Base-by-base conservation (phyloP, 1,140 invertebrate genomes). In the Saccostrea cuccullata region DNA sequence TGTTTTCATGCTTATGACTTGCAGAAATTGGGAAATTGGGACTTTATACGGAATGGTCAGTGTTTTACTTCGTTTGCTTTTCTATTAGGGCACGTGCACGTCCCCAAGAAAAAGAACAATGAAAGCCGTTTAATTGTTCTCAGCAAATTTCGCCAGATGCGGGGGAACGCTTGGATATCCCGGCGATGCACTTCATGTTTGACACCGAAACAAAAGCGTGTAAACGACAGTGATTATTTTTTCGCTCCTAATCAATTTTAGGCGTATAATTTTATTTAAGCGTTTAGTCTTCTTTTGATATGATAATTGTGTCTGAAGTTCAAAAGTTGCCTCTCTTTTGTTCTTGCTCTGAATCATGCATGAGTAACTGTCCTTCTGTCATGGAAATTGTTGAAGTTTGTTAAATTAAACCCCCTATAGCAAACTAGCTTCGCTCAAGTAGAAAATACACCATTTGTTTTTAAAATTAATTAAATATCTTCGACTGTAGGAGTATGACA, bases 191-290 rank as follows among this genome's bases (percentile, higher is more conserved):
- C 70, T 77, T 77, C 26, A 77, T 77, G 23, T 67, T 30, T 77
- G 70, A 77, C 70, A 77, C 26, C 70, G 0, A 77, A 36, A 77
- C 70, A 77, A 77, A 77, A 77, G 70, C 70, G 26, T 77, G 70
- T 77, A 77, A 77, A 30, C 70, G 70, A 77, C 70, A 12, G 30
- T 36, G 70, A 77, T 77, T 77, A 77, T 77, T 77, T 36, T 77
- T 77, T 77, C 70, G 70, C 26, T 77, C 30, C 23, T 23, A 77
- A 77, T 77, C 70, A 30, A 77, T 77, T 77, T 77, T 30, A 77
- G 70, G 70, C 70, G 70, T 77, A 77, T 77, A 77, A 77, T 77
- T 73, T 77, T 77, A 77, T 77, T 77, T 77, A 77, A 77, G 8
- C 23, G 30, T 15, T 77, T 77, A 77, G 70, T 77, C 70, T 15